Conservation (phyloP, 2,113 vertebrate genomes). For the Lontra canadensis region DNA sequence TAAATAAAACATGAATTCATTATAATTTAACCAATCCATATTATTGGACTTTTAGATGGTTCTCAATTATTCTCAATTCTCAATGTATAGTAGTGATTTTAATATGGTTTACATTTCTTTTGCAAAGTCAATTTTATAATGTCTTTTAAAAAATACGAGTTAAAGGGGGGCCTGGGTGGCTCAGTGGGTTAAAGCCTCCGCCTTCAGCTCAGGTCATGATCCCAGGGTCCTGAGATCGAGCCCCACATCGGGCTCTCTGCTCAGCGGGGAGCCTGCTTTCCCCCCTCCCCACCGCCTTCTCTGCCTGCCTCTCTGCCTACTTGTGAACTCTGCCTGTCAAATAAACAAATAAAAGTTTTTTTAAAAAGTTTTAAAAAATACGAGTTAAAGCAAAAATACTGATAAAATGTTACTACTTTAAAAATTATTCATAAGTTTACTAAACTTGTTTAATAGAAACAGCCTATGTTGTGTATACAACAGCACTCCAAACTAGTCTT, state of each 20-base stretch:
- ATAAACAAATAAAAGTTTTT: background rate
- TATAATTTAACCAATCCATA: background rate
- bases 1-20: background rate
- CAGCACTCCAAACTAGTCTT: background rate
- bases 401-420: background rate
- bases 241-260: no score
- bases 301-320: no score
- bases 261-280: no score
- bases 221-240: no score
- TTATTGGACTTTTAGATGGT: background rate
- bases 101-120: background rate
- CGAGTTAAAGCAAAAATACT: background rate
- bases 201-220: no score
- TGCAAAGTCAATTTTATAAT: background rate
- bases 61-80: background rate
- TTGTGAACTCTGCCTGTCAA: no score
- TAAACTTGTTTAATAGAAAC: background rate
- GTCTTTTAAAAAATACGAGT: background rate
- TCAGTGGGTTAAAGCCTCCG: no score
- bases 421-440: conserved; percentile 3
- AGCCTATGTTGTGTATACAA: background rate
- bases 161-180: no score
- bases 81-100: background rate
- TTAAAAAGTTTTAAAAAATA: background rate
- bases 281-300: rapidly evolving